Evolutionary conservation across 2,113 vertebrate genomes (phyloP).

Genomic region (Thunnus thynnus): DNA sequence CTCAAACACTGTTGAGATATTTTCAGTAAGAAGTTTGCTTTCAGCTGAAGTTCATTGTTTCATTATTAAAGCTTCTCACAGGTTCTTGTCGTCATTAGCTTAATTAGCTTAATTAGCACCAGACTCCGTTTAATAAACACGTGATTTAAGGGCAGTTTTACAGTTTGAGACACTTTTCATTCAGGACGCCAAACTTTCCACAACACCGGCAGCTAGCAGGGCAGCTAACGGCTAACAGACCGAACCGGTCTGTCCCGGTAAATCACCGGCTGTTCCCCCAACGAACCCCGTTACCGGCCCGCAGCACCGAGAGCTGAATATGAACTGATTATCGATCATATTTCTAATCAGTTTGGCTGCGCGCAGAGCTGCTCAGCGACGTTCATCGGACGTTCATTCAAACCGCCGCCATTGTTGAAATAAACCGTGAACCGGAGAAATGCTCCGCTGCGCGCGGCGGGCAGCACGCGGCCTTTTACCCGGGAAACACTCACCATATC

Average conservation of each 20-base stretch:
- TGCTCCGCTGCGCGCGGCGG: accelerated
- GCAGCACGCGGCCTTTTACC: accelerated
- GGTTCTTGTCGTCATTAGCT: no score
- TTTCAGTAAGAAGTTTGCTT: no score
- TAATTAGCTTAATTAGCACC: no score
- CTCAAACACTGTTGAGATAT: no score
- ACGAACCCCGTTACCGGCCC: accelerated
- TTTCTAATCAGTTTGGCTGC: no score
- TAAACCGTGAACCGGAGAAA: background rate
- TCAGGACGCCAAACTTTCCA: background rate
- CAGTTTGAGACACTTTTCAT: no score
- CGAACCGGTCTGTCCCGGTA: background rate
- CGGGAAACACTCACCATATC: constrained; percentile 81
- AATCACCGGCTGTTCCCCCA: accelerated
- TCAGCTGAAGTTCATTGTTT: no score
- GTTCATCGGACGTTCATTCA: constrained; percentile 36
- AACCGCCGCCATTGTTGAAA: background rate
- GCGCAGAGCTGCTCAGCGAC: background rate
- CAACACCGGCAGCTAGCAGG: background rate
- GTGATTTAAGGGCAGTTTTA: no score
- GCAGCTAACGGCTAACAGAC: background rate
- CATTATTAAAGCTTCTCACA: no score
- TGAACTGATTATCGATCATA: background rate
- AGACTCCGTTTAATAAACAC: no score
- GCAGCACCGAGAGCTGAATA: accelerated